Conservation (phyloP, 2,797 vertebrate genomes). For the Esox lucius region DNA sequence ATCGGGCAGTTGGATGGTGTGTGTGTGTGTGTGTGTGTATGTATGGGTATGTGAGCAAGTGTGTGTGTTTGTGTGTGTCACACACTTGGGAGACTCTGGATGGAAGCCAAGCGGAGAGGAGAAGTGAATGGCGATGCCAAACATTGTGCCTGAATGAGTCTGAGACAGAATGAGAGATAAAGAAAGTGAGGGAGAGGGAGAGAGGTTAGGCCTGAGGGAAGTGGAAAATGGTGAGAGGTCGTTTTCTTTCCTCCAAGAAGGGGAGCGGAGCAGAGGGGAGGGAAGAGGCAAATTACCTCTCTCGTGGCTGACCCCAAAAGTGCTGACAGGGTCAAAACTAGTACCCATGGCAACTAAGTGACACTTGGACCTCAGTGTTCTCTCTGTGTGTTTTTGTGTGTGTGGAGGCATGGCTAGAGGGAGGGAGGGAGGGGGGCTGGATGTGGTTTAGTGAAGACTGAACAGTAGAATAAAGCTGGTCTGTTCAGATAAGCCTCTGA, state of each 20-base stretch:
- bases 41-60: background rate
- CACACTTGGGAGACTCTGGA: too few species aligned
- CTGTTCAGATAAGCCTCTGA: constrained; percentile 31
- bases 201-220: constrained; percentile 49
- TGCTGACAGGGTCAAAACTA: constrained; percentile 61
- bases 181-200: background rate
- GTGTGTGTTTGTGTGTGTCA: background rate
- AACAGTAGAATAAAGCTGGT: constrained; percentile 40
- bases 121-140: constrained; percentile 56
- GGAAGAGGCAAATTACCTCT: constrained; percentile 52
- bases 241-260: constrained; percentile 2
- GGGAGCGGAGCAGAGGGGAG: constrained; percentile 12
- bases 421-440: background rate
- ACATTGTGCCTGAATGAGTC: constrained; percentile 67
- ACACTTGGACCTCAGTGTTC: constrained; percentile 45
- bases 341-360: constrained; percentile 53
- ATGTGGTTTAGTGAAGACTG: constrained; percentile 18
- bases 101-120: constrained; percentile 9
- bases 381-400: constrained; percentile 19
- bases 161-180: constrained; percentile 41
- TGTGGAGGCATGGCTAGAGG: constrained; percentile 4
- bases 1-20: background rate
- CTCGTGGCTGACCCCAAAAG: constrained; percentile 45
- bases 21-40: background rate
- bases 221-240: background rate